Base-by-base conservation (phyloP, 2,113 vertebrate genomes). In the Ondatra zibethicus region DNA sequence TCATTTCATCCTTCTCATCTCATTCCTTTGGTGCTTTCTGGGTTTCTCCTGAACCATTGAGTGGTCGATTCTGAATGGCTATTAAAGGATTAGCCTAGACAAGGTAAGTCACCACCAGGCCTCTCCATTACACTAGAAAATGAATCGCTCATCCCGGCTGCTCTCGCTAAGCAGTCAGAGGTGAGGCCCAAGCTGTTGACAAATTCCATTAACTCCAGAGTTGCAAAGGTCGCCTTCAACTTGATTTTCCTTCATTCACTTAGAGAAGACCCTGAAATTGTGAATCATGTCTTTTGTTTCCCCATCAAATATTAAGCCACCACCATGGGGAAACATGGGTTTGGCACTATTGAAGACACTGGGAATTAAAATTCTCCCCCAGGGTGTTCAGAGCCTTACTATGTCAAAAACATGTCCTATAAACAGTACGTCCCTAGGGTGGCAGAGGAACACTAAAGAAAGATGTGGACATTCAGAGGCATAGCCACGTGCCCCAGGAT, bases 401-500 rank as follows among this genome's bases (percentile, higher is more conserved):
- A 1, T 11, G 42, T 50, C 66, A n/a, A 0, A 3, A 58, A n/a
- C 17, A 2, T 0, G 0, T 36, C 0, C 65, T 19, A 5, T 78
- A 36, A 42, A 9, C 50, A 5, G 3, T 1, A 12, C 29, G 27
- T 1, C 0, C 13, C 55, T 61, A 58, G 58, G 55, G 13, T 13
- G 25, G 5, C 50, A 42, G 63, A 77, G 3, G 76, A 19, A 1
- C 1, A 0, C 6, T 5, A 4, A 7, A 2, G 21, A 47, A 33
- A 36, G 19, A 61, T 47, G 0, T 1, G 23, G 23, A 25, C 2
- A 0, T 42, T 39, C 14, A 11, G 23, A 65, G 68, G 52, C 29
- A 29, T 39, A 3, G 2, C 16, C 25, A 1, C 1, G 10, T 27
- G 0, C 0, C 7, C 55, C 55, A 27, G 47, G 2, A 42, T 17